Percentiles rank a stretch among this genome's conserved stretches.
These are phyloP conservation scores for Lemur catta DNA, from an alignment of 2,797 vertebrate species.

Conservation along the genomic window DNA sequence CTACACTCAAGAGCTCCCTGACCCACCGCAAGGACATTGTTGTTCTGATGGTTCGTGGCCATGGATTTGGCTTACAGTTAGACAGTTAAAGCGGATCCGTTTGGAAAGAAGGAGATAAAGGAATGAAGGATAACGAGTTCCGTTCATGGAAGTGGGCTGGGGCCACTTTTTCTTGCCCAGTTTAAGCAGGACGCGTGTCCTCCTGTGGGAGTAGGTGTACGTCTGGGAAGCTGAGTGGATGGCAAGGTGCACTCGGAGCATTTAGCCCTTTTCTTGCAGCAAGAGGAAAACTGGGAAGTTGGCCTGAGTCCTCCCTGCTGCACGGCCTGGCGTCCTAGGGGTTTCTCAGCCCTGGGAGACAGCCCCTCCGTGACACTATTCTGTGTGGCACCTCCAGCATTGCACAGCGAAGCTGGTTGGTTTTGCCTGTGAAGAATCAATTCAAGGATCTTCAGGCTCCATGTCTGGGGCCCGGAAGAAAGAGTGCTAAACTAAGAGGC, in stretches of 20 bases:
- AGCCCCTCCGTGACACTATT: background rate
- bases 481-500: background rate
- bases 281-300: background rate
- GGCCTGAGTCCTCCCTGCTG: background rate
- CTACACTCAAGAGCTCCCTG: background rate
- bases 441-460: background rate
- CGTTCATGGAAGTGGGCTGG: background rate
- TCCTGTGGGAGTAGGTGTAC: background rate
- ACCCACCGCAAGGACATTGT: background rate
- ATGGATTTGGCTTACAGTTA: background rate
- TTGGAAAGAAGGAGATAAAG: background rate
- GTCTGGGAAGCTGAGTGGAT: background rate
- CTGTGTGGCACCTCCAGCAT: accelerated
- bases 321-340: background rate
- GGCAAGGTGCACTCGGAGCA: background rate
- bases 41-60: background rate
- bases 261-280: background rate
- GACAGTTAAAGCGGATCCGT: background rate
- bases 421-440: background rate
- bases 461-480: background rate
- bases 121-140: background rate
- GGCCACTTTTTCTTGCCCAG: background rate
- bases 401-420: too few relatives aligned
- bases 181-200: background rate
- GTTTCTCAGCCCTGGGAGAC: background rate